Percentiles rank a stretch among this genome's conserved stretches.
Conservation (phyloP, 2,797 vertebrate species). For the Sebastes hubbsi region DNA sequence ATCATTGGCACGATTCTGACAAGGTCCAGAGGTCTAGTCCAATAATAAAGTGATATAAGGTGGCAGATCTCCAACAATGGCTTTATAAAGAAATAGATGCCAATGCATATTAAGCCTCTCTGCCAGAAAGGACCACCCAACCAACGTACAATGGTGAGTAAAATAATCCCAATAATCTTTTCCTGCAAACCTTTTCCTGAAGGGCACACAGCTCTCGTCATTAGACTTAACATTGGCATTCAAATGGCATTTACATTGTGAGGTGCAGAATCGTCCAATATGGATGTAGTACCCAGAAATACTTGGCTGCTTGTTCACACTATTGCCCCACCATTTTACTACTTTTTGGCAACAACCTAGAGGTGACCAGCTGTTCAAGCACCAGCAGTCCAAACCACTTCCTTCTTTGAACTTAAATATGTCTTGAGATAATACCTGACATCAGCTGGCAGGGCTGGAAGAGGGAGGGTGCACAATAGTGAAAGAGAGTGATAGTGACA, state of each 20-base stretch:
- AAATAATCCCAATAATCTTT: too few relatives aligned
- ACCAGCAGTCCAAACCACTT: background rate
- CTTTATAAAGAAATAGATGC: background rate
- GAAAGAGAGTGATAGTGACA: constrained; percentile 24
- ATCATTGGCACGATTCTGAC: background rate
- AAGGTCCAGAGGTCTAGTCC: background rate
- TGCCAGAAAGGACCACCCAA: background rate
- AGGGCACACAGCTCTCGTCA: background rate
- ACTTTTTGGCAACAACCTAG: background rate
- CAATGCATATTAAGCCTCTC: background rate
- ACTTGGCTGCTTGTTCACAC: background rate
- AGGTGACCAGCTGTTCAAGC: background rate
- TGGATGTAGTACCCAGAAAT: background rate
- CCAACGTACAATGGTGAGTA: background rate
- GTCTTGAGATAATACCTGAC: constrained; percentile 19
- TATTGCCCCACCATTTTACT: background rate
- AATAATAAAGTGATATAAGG: background rate
- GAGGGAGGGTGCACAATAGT: background rate
- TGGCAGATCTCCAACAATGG: background rate
- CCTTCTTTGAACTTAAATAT: background rate
- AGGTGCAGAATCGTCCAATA: background rate
- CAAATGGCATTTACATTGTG: background rate
- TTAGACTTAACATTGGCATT: background rate
- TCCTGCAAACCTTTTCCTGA: too few relatives aligned
- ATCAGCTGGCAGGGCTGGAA: background rate